phyloP scores from a whole-genome alignment of 2,888 invertebrate species.

The Stenchaetothrips biformis region DNA sequence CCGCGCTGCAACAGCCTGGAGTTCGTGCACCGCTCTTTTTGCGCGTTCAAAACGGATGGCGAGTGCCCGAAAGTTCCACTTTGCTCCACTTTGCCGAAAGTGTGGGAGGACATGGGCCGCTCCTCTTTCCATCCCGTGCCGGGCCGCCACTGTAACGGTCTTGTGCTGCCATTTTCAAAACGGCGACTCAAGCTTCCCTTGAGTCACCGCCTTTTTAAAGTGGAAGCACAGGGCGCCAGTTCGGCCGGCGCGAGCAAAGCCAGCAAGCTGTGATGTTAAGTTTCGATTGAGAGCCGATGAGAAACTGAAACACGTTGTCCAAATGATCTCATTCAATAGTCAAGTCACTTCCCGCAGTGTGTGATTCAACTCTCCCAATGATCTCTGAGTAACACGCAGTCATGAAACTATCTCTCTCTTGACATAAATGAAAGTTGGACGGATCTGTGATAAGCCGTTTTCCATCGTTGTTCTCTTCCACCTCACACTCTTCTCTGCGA shows the following conservation, averaged over 20 bases:
- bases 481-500: background rate
- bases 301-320: constrained; percentile 6
- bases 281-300: constrained; percentile 16
- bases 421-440: background rate
- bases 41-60: too few species aligned
- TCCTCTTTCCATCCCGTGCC: background rate
- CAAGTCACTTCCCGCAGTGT: background rate
- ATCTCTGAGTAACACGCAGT: constrained; percentile 1
- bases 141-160: background rate
- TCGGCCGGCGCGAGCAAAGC: background rate
- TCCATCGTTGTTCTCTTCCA: constrained; percentile 1
- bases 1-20: background rate
- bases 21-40: background rate
- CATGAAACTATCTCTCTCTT: background rate
- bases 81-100: too few species aligned
- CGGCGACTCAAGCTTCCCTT: too few species aligned
- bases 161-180: too few species aligned
- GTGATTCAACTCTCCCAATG: constrained; percentile 9
- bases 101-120: background rate
- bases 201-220: too few species aligned
- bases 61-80: too few species aligned
- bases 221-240: too few species aligned
- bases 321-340: constrained; percentile 22
- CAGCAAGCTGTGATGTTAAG: constrained; percentile 23
- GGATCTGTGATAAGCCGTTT: constrained; percentile 18